phyloP scores from a whole-genome alignment of 2,888 invertebrate genomes.

The Dyspetes luteomarginatus region DNA sequence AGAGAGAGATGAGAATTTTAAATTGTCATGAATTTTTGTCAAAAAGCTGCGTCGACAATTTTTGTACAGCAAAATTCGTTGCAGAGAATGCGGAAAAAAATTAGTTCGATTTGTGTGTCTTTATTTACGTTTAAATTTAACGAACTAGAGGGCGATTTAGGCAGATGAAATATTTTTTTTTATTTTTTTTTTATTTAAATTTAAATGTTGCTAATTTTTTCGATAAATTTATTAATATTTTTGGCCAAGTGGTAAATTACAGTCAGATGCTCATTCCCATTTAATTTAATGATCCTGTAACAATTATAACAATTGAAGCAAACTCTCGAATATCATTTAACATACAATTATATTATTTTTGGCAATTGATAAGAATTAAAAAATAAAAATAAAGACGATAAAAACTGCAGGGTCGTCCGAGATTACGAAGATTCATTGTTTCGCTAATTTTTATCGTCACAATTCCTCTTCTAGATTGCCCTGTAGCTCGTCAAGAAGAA shows the following conservation, averaged over 20 bases:
- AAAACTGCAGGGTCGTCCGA: conserved; percentile 41
- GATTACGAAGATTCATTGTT: conserved; percentile 51
- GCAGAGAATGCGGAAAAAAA: conserved; percentile 27
- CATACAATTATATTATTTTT: conserved; percentile 64
- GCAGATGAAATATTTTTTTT: background rate
- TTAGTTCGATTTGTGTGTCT: background rate
- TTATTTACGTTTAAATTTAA: conserved; percentile 35
- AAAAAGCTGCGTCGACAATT: too few species aligned
- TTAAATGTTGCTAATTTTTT: too few species aligned
- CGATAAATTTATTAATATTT: background rate
- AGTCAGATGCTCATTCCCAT: conserved; percentile 39
- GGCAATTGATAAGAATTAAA: conserved; percentile 31
- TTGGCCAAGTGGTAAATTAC: background rate
- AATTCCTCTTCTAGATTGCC: conserved; percentile 61
- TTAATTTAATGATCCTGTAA: conserved; percentile 3
- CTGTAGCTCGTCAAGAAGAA: conserved; percentile 39
- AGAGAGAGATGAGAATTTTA: background rate
- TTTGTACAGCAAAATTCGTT: conserved; percentile 8
- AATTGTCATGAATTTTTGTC: too few species aligned
- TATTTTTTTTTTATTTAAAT: conserved; percentile 2
- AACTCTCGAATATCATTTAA: conserved; percentile 31
- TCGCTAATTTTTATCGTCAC: conserved; percentile 33
- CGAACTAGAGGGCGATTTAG: conserved; percentile 46
- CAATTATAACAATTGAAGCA: conserved; percentile 9
- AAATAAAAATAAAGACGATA: background rate